Conservation (phyloP, 1,140 invertebrate species). For the Panonychus citri region DNA sequence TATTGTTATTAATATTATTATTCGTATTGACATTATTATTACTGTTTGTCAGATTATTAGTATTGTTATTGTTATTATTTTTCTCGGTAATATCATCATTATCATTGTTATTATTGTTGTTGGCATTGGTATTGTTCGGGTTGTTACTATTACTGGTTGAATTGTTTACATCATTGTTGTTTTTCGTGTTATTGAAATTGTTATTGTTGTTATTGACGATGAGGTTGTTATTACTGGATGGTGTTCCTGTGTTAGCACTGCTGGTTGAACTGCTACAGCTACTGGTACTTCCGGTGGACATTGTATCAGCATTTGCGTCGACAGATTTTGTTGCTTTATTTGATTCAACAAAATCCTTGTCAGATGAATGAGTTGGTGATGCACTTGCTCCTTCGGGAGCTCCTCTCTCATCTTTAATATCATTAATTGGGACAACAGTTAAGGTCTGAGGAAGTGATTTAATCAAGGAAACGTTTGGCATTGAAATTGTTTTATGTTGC, state of each 20-base stretch:
- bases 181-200: too few relatives aligned
- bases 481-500: slow-evolving; percentile 2
- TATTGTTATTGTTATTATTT: background rate
- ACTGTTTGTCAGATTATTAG: too few relatives aligned
- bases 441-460: background rate
- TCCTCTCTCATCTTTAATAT: slow-evolving; percentile 17
- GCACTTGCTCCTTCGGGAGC: slow-evolving; percentile 20
- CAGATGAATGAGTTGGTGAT: slow-evolving; percentile 15
- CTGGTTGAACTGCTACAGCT: background rate
- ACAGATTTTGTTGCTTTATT: background rate
- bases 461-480: slow-evolving; percentile 2
- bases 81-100: background rate
- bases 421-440: background rate
- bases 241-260: slow-evolving; percentile 7
- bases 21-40: background rate
- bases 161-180: background rate
- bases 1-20: background rate
- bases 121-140: too few relatives aligned
- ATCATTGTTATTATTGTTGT: background rate
- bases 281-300: background rate
- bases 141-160: background rate
- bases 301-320: background rate
- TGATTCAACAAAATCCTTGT: background rate
- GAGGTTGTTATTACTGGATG: slow-evolving; percentile 1
- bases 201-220: too few relatives aligned